These are phyloP conservation scores for Ctenodactylus gundi DNA, from an alignment of 2,113 vertebrate species.

Conservation along the genomic window DNA sequence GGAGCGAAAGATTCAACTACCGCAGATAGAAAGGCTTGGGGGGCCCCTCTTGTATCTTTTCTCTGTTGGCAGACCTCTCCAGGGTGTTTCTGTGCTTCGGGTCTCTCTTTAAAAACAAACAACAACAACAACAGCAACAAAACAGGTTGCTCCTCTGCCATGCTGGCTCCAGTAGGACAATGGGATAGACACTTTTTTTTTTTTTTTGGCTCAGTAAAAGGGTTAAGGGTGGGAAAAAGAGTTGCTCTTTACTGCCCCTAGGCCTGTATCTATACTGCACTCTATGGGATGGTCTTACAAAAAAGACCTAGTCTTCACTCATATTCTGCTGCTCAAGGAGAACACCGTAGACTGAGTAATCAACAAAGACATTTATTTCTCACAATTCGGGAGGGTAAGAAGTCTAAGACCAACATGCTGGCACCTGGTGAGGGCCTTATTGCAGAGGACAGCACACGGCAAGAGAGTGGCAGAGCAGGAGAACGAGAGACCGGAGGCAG, in stretches of 20 bases:
- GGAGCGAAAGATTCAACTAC: neutral
- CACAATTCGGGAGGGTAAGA: neutral
- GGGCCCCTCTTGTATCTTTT: no score
- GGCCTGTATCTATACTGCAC: neutral
- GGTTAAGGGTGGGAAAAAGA: neutral
- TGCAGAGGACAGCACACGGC: neutral
- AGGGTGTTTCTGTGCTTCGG: neutral
- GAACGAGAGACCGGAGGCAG: neutral
- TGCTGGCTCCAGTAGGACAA: neutral
- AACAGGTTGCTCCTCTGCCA: neutral
- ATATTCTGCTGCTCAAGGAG: neutral
- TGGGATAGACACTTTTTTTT: neutral
- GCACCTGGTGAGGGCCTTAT: neutral
- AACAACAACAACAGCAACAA: no score
- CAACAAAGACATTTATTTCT: no score
- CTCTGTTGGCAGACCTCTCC: neutral
- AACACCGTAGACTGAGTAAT: neutral
- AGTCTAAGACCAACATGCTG: neutral
- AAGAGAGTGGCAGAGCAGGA: neutral
- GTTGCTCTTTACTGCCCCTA: neutral
- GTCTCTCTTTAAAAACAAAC: neutral
- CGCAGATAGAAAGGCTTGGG: neutral
- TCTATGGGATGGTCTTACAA: neutral
- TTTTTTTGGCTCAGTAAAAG: slow-evolving; percentile 2
- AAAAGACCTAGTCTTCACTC: neutral